Base-by-base conservation (phyloP, 2,797 vertebrate species). In the Hydrocynus forskahlii region DNA sequence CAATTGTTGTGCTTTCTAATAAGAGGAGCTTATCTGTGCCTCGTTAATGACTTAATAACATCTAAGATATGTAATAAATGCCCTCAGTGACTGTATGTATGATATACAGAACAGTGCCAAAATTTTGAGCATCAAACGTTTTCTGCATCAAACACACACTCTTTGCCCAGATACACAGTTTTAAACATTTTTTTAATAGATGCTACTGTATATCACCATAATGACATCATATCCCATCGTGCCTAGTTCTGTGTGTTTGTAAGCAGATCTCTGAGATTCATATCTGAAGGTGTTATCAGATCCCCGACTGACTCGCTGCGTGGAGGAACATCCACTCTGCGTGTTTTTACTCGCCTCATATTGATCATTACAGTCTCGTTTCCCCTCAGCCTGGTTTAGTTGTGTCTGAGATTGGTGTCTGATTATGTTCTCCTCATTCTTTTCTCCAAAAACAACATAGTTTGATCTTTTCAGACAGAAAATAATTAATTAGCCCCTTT, bases 391-490 rank as follows among this genome's bases (percentile, higher is more conserved):
- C 43, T 75, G 57, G 25, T 38, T 59, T 7, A 68, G 64, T 43
- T 17, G 1, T n/a, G 17, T 17, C 14, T 16, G 60, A 63, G 60
- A 54, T 74, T 55, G 38, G 29, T 55, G 60, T 66, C 48, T 55
- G 21, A 43, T 80, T 55, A 64, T 16, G 48, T n/a, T 29, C 60
- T 21, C 35, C 57, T 29, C 73, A 64, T 73, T 23, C 69, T 73
- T 59, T 66, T 48, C 43, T 55, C 74, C 78, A 8, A 40, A 38
- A 64, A 55, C 54, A 45, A 55, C 17, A 48, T 17, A 69, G 63
- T 48, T 59, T 75, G 63, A 80, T 71, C 72, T 81, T 81, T 69
- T 40, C 0, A 38, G 63, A 25, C 60, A 50, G 72, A 71, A 67
- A 69, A 60, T 63, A 75, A 75, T 81, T 81, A 55, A 68, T 75